Percentiles rank a stretch among this genome's conserved stretches.
phyloP scores from a whole-genome alignment of 2,888 invertebrate species.

The Drosophila macrospina region DNA sequence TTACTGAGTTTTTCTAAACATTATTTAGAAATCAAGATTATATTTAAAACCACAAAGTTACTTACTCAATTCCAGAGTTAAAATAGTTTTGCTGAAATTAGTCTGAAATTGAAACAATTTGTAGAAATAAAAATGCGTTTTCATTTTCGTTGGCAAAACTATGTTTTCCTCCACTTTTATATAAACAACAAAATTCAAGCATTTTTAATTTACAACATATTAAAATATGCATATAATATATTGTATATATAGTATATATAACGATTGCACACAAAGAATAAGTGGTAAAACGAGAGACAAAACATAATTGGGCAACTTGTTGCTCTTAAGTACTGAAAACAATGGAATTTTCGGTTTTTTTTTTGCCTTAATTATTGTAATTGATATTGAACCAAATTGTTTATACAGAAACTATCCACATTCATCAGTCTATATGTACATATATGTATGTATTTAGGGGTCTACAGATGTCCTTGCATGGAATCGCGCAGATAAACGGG shows the following conservation, averaged over 20 bases:
- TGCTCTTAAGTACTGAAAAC: constrained; percentile 54
- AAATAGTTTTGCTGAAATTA: no score
- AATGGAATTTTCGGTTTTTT: constrained; percentile 40
- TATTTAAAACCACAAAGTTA: no score
- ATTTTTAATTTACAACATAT: constrained; percentile 26
- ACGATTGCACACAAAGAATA: constrained; percentile 65
- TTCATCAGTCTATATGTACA: constrained; percentile 59
- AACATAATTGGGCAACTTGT: constrained; percentile 38
- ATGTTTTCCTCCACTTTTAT: not conserved
- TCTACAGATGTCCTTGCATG: constrained; percentile 80
- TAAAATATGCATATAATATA: constrained; percentile 44
- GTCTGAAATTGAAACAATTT: no score
- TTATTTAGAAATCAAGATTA: no score
- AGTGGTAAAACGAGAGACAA: constrained; percentile 35
- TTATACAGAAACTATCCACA: constrained; percentile 45
- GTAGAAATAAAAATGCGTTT: no score
- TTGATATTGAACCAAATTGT: constrained; percentile 28
- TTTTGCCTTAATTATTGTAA: constrained; percentile 4
- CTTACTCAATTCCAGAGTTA: no score
- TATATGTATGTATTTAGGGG: constrained; percentile 21
- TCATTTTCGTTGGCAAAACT: no score
- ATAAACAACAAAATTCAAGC: not conserved
- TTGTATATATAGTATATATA: constrained; percentile 51
- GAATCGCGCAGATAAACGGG: constrained; percentile 88
- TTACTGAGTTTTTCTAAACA: no score